Evolutionary conservation across 2,797 vertebrate species (phyloP).

Genomic region (Betta splendens): DNA sequence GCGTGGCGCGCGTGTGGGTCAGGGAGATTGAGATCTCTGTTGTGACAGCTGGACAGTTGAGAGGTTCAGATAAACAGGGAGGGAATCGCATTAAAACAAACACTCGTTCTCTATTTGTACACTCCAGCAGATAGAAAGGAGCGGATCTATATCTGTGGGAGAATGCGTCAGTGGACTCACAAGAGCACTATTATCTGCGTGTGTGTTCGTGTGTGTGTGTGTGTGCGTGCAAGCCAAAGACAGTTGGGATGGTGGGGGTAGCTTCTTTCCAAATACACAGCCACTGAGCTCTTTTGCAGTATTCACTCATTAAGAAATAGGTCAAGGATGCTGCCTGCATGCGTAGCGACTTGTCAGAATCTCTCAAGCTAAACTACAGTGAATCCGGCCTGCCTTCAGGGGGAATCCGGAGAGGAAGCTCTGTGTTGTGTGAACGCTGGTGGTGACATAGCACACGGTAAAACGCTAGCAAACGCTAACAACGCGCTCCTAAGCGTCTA

Average conservation of each 20-base stretch:
- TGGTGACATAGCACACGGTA: constrained; percentile 60
- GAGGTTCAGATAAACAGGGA: constrained; percentile 77
- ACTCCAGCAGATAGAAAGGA: constrained; percentile 50
- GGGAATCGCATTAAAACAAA: constrained; percentile 77
- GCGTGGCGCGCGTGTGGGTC: constrained; percentile 62
- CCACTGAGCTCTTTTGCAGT: constrained; percentile 70
- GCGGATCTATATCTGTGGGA: constrained; percentile 53
- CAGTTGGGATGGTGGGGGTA: constrained; percentile 57
- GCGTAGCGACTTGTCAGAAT: constrained; percentile 83
- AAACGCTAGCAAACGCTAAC: constrained; percentile 32
- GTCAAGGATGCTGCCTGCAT: constrained; percentile 85
- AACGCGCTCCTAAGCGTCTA: constrained; percentile 35
- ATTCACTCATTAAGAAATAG: constrained; percentile 86
- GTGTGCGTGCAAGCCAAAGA: constrained; percentile 43
- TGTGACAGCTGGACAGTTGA: constrained; percentile 82
- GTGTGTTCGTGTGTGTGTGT: constrained; percentile 21
- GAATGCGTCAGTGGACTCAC: constrained; percentile 59
- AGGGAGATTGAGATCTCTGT: constrained; percentile 76
- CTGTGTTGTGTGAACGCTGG: constrained; percentile 33
- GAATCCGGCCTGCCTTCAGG: constrained; percentile 67
- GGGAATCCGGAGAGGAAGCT: constrained; percentile 31
- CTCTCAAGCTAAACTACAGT: constrained; percentile 80
- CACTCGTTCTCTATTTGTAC: constrained; percentile 61
- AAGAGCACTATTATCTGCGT: constrained; percentile 65
- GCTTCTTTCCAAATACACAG: constrained; percentile 55